These are phyloP conservation scores for Chaunax sp. DNA, from an alignment of 2,797 vertebrate genomes.

Conservation along the genomic window DNA sequence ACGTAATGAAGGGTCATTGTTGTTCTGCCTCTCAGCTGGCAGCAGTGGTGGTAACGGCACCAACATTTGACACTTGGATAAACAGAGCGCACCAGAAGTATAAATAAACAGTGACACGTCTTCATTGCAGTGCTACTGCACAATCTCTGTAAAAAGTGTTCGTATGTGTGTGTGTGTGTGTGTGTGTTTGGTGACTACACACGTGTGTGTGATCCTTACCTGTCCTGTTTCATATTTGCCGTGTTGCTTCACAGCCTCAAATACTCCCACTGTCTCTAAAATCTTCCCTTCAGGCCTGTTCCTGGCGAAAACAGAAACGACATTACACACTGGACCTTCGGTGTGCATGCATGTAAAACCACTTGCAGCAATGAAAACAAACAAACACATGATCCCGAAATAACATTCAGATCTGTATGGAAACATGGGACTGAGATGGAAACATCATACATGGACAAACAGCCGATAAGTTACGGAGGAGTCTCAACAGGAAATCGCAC, in stretches of 20 bases:
- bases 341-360: not conserved
- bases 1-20: too few species aligned
- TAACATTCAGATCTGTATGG: not conserved
- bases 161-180: not conserved
- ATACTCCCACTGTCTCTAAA: constrained; percentile 94
- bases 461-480: not conserved
- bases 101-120: too few species aligned
- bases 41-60: too few species aligned
- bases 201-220: constrained; percentile 77
- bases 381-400: not conserved
- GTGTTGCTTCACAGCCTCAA: constrained; percentile 95
- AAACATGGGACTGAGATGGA: constrained; percentile 5
- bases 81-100: too few species aligned
- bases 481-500: constrained; percentile 10
- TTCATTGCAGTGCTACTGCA: too few species aligned
- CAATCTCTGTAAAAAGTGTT: not conserved
- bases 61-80: too few species aligned
- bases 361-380: not conserved
- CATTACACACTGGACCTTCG: constrained; percentile 52
- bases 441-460: constrained; percentile 22
- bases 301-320: constrained; percentile 79
- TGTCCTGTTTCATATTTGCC: constrained; percentile 98
- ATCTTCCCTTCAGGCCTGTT: constrained; percentile 96
- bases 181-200: not conserved
- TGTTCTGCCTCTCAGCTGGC: too few species aligned